phyloP scores from a whole-genome alignment of 2,113 vertebrate genomes.

The Kobus ellipsiprymnus region DNA sequence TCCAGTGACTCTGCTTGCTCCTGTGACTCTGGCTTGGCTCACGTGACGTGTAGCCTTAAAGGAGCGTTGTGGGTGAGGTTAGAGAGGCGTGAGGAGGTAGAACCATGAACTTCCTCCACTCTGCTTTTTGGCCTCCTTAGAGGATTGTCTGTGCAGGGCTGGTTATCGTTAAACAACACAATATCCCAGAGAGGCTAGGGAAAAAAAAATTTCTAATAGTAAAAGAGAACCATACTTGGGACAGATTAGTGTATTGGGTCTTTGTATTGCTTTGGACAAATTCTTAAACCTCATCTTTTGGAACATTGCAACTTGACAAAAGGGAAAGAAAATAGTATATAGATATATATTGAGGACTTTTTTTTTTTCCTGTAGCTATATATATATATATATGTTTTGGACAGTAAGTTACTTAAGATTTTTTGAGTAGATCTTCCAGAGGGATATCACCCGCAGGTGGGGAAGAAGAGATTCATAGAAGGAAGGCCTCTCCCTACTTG shows the following conservation, averaged over 20 bases:
- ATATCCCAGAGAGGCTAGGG: neutral
- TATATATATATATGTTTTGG: neutral
- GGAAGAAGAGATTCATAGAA: constrained; percentile 22
- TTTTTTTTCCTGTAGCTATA: neutral
- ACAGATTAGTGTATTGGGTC: neutral
- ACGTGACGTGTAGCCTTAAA: neutral
- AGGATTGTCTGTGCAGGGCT: neutral
- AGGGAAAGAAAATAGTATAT: neutral
- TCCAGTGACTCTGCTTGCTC: neutral
- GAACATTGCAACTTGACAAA: neutral
- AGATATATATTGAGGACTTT: neutral
- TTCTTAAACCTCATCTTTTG: constrained; percentile 24
- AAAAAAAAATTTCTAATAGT: neutral
- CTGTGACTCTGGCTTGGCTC: neutral
- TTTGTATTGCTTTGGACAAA: constrained; percentile 28
- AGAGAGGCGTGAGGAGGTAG: neutral
- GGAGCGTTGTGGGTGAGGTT: neutral
- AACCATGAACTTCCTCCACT: neutral
- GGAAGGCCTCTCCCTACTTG: neutral
- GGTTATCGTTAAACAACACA: neutral
- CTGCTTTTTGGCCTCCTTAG: constrained; percentile 1
- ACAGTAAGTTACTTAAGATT: neutral
- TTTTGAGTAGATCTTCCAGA: neutral
- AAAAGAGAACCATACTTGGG: neutral
- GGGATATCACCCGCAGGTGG: neutral